Conservation (phyloP, 2,888 invertebrate genomes). For the Melanotus villosus region DNA sequence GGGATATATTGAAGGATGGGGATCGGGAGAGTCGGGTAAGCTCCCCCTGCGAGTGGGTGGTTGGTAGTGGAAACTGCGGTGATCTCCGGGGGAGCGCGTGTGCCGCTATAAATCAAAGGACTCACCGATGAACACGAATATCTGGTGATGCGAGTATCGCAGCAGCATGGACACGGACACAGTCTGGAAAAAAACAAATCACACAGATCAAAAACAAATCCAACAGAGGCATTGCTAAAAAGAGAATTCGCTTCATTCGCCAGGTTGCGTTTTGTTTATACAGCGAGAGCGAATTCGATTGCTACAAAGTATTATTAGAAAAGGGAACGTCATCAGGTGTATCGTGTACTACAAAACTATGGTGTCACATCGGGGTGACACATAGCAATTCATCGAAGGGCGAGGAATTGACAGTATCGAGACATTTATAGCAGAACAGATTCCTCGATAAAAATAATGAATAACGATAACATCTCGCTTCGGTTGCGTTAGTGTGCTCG, state of each 20-base stretch:
- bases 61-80: slow-evolving; percentile 39
- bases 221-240: slow-evolving; percentile 21
- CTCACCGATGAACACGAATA: slow-evolving; percentile 99
- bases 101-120: slow-evolving; percentile 60
- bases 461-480: slow-evolving; percentile 16
- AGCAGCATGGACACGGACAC: slow-evolving; percentile 98
- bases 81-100: slow-evolving; percentile 54
- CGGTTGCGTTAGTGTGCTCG: neutral
- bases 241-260: slow-evolving; percentile 24
- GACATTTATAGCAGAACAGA: slow-evolving; percentile 18
- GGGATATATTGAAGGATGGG: neutral
- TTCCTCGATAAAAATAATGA: slow-evolving; percentile 27
- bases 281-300: slow-evolving; percentile 2
- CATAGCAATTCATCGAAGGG: slow-evolving; percentile 25
- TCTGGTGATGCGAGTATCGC: slow-evolving; percentile 99
- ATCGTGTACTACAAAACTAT: neutral
- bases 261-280: slow-evolving; percentile 30
- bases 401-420: slow-evolving; percentile 19
- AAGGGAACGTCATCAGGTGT: slow-evolving; percentile 15
- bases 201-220: slow-evolving; percentile 57
- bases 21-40: slow-evolving; percentile 28
- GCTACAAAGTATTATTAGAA: neutral
- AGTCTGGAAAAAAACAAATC: slow-evolving; percentile 85
- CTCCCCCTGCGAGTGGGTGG: slow-evolving; percentile 20
- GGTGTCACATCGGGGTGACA: slow-evolving; percentile 18